Evolutionary conservation across 2,888 invertebrate species (phyloP).

Genomic region (Melieria omissa): DNA sequence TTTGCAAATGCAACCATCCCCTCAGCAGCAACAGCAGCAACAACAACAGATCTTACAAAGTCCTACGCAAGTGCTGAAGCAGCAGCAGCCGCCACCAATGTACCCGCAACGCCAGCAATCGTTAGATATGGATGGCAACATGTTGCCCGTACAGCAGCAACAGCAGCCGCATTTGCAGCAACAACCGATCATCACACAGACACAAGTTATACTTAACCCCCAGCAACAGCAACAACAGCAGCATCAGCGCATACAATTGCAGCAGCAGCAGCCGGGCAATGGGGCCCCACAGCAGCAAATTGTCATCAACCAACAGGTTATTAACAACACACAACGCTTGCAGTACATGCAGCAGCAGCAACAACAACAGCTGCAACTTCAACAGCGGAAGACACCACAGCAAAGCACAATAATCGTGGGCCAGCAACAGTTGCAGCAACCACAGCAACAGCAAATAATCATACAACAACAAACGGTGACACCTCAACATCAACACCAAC

Average conservation of each 20-base stretch:
- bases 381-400: slow-evolving; percentile 56
- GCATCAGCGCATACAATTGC: slow-evolving; percentile 56
- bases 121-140: slow-evolving; percentile 43
- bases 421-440: slow-evolving; percentile 50
- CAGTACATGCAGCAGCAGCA: slow-evolving; percentile 62
- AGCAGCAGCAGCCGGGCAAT: slow-evolving; percentile 53
- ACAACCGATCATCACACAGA: slow-evolving; percentile 41
- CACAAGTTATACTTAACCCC: slow-evolving; percentile 55
- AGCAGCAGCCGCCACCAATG: slow-evolving; percentile 52
- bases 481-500: slow-evolving; percentile 66
- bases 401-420: slow-evolving; percentile 46
- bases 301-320: slow-evolving; percentile 64
- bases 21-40: slow-evolving; percentile 47
- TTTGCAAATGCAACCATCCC: slow-evolving; percentile 42
- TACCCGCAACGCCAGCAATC: slow-evolving; percentile 46
- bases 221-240: slow-evolving; percentile 48
- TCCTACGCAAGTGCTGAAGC: slow-evolving; percentile 39
- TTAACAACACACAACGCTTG: slow-evolving; percentile 62
- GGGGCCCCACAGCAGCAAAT: slow-evolving; percentile 59
- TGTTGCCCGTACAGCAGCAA: slow-evolving; percentile 49
- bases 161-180: slow-evolving; percentile 65
- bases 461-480: slow-evolving; percentile 70
- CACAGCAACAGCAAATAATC: slow-evolving; percentile 58
- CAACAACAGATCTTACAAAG: slow-evolving; percentile 42
- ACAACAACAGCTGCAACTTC: slow-evolving; percentile 56